Evolutionary conservation across 2,888 invertebrate species (phyloP).

Genomic region (Himalopsyche japonica): DNA sequence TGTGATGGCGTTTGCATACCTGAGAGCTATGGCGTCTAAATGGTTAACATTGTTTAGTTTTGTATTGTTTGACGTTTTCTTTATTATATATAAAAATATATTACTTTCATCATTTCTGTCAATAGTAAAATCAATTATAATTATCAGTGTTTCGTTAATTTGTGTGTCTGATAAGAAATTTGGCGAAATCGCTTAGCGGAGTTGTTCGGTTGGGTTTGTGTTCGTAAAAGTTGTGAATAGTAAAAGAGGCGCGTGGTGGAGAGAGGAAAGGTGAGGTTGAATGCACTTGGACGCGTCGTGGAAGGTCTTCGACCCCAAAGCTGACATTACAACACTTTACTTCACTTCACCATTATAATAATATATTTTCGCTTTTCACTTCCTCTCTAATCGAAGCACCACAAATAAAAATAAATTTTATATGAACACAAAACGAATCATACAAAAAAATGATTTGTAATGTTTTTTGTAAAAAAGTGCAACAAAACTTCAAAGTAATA

Average conservation of each 20-base stretch:
- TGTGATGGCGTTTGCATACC: too few species aligned
- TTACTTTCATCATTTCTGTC: too few species aligned
- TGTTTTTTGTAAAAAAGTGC: too few species aligned
- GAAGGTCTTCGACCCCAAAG: not conserved
- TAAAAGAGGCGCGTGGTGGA: not conserved
- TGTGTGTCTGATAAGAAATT: not conserved
- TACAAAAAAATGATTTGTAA: too few species aligned
- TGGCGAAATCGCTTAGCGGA: not conserved
- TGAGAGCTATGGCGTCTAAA: too few species aligned
- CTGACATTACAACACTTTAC: not conserved
- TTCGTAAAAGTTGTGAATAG: not conserved
- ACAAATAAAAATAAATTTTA: not conserved
- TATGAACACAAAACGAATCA: too few species aligned
- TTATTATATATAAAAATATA: too few species aligned
- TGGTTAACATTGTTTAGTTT: too few species aligned
- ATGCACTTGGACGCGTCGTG: not conserved
- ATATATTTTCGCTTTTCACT: not conserved
- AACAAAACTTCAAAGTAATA: too few species aligned
- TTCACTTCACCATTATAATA: not conserved
- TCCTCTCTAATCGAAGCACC: not conserved
- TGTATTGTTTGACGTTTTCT: too few species aligned
- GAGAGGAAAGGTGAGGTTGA: not conserved
- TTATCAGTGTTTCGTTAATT: too few species aligned
- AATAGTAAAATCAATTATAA: too few species aligned
- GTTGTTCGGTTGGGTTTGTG: not conserved